A percentile compares a stretch with the other conserved stretches of the same genome.
phyloP scores from a whole-genome alignment of 2,888 invertebrate genomes.

The Drosophila nr. fundita region DNA sequence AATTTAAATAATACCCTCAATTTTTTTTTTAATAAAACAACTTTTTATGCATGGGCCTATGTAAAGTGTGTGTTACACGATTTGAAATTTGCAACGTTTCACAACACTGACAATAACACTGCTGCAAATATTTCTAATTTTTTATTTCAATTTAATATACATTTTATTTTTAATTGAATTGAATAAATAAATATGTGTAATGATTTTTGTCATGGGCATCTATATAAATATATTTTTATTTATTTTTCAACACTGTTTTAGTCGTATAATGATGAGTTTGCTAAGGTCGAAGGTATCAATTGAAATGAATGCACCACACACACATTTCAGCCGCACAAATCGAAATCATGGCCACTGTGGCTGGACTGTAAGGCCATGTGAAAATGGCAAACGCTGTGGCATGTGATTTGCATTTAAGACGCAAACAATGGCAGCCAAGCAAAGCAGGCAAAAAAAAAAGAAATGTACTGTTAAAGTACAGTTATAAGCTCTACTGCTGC shows the following conservation, averaged over 20 bases:
- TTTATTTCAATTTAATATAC: no score
- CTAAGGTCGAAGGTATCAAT: not conserved
- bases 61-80: not conserved
- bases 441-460: conserved; percentile 12
- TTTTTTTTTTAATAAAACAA: not conserved
- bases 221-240: no score
- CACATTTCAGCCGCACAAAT: not conserved
- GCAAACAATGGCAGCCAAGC: conserved; percentile 24
- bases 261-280: not conserved
- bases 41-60: not conserved
- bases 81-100: not conserved
- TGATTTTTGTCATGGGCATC: not conserved
- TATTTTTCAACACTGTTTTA: not conserved
- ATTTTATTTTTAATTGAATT: not conserved
- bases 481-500: conserved; percentile 14
- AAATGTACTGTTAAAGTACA: conserved; percentile 7
- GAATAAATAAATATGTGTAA: not conserved
- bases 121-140: not conserved
- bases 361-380: not conserved
- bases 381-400: conserved; percentile 7
- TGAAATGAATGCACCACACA: not conserved
- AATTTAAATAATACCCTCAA: not conserved
- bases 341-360: not conserved
- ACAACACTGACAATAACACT: not conserved
- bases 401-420: conserved; percentile 47